These are phyloP conservation scores for Gallinago jamesoni DNA, from an alignment of 2,113 vertebrate genomes.

Conservation along the genomic window DNA sequence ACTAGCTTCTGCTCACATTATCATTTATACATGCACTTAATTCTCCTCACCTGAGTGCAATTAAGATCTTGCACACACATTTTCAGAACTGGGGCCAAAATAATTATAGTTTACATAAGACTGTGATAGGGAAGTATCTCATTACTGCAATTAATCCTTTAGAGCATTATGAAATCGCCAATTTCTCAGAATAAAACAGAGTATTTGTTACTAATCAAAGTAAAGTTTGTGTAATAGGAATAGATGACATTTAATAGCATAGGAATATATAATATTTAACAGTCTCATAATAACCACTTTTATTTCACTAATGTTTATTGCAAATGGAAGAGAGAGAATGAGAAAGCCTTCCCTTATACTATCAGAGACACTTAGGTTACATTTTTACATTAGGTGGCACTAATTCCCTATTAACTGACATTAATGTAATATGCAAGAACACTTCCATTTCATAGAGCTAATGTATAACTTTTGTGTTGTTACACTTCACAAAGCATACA, in stretches of 20 bases:
- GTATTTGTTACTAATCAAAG: slow-evolving; percentile 32
- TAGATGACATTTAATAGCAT: background rate
- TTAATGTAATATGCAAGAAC: slow-evolving; percentile 12
- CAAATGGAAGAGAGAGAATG: background rate
- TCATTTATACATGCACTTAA: background rate
- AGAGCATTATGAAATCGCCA: background rate
- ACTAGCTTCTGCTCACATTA: background rate
- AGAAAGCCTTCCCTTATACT: background rate
- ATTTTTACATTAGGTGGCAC: slow-evolving; percentile 72
- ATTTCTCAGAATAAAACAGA: slow-evolving; percentile 15
- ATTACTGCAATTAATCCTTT: slow-evolving; percentile 19
- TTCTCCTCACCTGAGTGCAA: slow-evolving; percentile 20
- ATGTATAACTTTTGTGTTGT: background rate
- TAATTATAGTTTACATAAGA: slow-evolving; percentile 32
- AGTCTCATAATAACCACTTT: slow-evolving; percentile 6
- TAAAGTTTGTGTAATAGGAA: slow-evolving; percentile 3
- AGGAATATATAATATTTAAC: background rate
- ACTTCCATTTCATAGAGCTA: background rate
- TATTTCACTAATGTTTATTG: background rate
- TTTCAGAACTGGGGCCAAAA: slow-evolving; percentile 10
- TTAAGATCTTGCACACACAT: background rate
- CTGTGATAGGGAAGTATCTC: slow-evolving; percentile 12
- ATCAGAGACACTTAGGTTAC: background rate
- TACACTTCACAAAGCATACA: background rate
- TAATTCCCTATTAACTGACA: slow-evolving; percentile 60